These are phyloP conservation scores for Anthonomus grandis DNA, from an alignment of 1,140 invertebrate species.

Conservation along the genomic window DNA sequence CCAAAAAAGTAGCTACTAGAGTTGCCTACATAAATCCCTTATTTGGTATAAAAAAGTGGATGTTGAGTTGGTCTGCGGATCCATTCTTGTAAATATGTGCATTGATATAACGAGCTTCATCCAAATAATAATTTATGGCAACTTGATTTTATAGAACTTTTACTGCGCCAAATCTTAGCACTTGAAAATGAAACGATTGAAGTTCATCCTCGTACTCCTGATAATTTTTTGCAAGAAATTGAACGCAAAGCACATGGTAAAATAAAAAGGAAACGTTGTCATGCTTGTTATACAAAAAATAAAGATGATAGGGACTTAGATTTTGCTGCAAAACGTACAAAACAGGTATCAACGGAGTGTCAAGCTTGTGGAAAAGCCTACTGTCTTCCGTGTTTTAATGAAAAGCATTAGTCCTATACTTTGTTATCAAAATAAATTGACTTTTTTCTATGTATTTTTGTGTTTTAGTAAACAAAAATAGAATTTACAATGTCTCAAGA, in stretches of 20 bases:
- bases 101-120: neutral
- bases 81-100: neutral
- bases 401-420: no score
- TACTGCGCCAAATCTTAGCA: neutral
- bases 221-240: neutral
- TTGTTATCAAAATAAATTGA: no score
- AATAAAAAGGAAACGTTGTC: neutral
- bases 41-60: neutral
- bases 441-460: no score
- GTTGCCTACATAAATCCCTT: neutral
- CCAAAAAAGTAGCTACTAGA: neutral
- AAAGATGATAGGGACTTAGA: no score
- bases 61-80: neutral
- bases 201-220: neutral
- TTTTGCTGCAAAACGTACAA: no score
- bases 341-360: no score
- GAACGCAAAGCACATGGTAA: neutral
- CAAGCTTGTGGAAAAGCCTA: no score
- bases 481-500: no score
- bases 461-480: no score
- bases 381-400: no score
- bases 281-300: neutral
- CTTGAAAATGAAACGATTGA: neutral
- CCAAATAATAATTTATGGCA: neutral
- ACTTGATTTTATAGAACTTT: neutral